Evolutionary conservation across 2,113 vertebrate genomes (phyloP).

Genomic region (Peromyscus leucopus): DNA sequence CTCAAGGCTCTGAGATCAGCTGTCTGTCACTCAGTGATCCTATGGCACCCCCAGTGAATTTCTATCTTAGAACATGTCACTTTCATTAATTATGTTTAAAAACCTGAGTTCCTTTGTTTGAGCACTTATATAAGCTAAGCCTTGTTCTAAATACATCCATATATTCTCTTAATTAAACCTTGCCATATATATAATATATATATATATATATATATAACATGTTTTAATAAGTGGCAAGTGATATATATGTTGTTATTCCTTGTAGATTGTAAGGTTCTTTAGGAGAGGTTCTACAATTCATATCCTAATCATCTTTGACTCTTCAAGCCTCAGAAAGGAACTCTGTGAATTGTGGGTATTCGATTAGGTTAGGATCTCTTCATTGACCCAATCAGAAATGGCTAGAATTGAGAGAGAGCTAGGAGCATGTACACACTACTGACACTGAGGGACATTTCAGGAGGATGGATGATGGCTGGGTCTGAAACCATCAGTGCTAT

Average conservation of each 20-base stretch:
- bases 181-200: neutral
- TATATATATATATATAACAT: too few species aligned
- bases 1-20: neutral
- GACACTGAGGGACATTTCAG: neutral
- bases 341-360: neutral
- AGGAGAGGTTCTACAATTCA: neutral
- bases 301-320: neutral
- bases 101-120: neutral
- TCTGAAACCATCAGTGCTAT: constrained; percentile 17
- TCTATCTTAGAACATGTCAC: neutral
- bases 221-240: neutral
- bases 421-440: neutral
- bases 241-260: neutral
- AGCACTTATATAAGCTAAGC: neutral
- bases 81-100: neutral
- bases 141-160: neutral
- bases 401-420: neutral
- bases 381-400: neutral
- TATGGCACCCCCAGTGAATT: neutral
- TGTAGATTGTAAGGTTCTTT: neutral
- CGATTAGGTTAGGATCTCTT: neutral
- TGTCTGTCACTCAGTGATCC: neutral
- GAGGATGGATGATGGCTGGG: neutral
- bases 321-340: neutral
- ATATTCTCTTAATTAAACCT: neutral